Conservation (phyloP, 2,888 invertebrate species). For the Tetragonula carbonaria region DNA sequence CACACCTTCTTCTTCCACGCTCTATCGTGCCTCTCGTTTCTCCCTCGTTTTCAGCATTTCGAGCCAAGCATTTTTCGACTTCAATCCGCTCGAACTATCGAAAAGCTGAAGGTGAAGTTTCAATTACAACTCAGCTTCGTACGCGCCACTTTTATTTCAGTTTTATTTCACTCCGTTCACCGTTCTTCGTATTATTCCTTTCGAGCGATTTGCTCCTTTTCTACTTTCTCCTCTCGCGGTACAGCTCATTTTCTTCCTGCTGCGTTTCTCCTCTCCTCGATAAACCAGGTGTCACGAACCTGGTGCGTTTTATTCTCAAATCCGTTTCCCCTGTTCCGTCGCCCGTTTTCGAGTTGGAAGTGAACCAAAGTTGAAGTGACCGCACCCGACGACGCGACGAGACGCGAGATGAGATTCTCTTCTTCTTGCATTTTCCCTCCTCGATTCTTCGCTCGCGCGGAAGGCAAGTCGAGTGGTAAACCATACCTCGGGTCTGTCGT, state of each 20-base stretch:
- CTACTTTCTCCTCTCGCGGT: conserved; percentile 18
- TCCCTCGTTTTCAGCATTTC: no score
- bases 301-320: not conserved
- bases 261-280: not conserved
- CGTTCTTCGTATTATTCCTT: not conserved
- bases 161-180: not conserved
- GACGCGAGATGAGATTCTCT: not conserved
- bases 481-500: conserved; percentile 3
- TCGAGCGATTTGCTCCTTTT: conserved; percentile 1
- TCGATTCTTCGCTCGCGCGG: not conserved
- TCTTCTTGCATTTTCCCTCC: not conserved
- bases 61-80: no score
- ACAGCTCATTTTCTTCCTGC: not conserved
- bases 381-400: conserved; percentile 9
- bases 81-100: no score
- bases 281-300: not conserved
- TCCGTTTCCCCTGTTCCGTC: no score
- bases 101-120: no score
- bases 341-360: not conserved
- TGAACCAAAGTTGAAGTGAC: conserved; percentile 1
- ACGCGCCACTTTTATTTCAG: not conserved
- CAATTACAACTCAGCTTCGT: no score
- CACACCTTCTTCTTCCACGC: not conserved
- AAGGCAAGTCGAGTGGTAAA: not conserved
- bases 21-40: no score